Percentiles rank a stretch among this genome's conserved stretches.
phyloP scores from a whole-genome alignment of 2,888 invertebrate species.

The Frankliniella intonsa region DNA sequence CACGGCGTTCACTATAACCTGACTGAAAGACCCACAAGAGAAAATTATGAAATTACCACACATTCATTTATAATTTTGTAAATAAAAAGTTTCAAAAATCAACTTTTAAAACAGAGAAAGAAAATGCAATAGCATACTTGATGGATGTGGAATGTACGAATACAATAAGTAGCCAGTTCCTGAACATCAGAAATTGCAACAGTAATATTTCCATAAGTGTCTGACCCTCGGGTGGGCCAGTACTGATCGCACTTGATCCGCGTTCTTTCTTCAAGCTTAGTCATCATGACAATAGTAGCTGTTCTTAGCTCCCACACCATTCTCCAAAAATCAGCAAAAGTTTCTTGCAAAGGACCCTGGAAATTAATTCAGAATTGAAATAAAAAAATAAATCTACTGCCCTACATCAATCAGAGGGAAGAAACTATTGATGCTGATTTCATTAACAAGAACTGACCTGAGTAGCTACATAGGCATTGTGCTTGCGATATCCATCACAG shows the following conservation, averaged over 20 bases:
- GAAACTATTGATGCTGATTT: not conserved
- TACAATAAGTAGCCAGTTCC: constrained; percentile 96
- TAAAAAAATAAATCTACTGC: not conserved
- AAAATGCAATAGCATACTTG: constrained; percentile 46
- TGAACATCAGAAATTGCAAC: constrained; percentile 92
- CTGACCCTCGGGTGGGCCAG: constrained; percentile 93
- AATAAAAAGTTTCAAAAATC: too few relatives aligned
- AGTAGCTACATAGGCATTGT: constrained; percentile 97
- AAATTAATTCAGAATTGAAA: constrained; percentile 30
- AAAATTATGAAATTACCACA: too few relatives aligned
- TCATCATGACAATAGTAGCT: constrained; percentile 98
- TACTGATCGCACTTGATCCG: constrained; percentile 97
- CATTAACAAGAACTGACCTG: constrained; percentile 51
- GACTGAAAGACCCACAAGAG: constrained; percentile 45
- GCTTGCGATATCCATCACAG: constrained; percentile 97
- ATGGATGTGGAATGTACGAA: constrained; percentile 90
- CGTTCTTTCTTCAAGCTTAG: constrained; percentile 93
- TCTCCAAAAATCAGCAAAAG: constrained; percentile 97
- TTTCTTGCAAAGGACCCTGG: constrained; percentile 93
- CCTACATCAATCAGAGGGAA: not conserved
- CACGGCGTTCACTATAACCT: constrained; percentile 78
- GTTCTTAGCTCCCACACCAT: constrained; percentile 99
- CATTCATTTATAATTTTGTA: too few relatives aligned
- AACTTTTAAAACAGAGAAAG: not conserved
- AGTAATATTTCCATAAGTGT: constrained; percentile 92